phyloP scores from a whole-genome alignment of 2,888 invertebrate species.

The Agrochola lychnidis region DNA sequence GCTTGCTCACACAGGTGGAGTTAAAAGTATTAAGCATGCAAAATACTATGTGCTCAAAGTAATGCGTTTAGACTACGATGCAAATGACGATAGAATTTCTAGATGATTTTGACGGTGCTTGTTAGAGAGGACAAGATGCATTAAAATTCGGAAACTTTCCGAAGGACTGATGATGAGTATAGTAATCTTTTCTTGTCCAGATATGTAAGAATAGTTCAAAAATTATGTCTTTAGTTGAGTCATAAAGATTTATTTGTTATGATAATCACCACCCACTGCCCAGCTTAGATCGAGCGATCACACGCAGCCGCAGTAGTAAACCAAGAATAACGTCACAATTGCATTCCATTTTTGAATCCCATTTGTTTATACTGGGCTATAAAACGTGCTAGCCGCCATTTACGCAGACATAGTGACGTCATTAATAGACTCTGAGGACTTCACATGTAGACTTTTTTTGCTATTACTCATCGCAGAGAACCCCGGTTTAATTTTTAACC shows the following conservation, averaged over 20 bases:
- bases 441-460: slow-evolving; percentile 24
- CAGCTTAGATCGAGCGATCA: slow-evolving; percentile 4
- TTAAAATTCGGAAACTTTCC: not conserved
- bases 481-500: not conserved
- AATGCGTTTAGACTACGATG: not conserved
- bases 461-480: slow-evolving; percentile 25
- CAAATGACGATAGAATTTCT: slow-evolving; percentile 13
- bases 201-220: not conserved
- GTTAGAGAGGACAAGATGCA: not conserved
- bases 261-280: slow-evolving; percentile 11
- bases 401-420: slow-evolving; percentile 55
- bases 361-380: slow-evolving; percentile 48
- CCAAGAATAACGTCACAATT: slow-evolving; percentile 45
- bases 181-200: not conserved
- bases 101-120: not conserved
- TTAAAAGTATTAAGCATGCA: slow-evolving; percentile 22
- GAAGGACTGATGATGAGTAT: not conserved
- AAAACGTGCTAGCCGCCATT: slow-evolving; percentile 51
- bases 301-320: slow-evolving; percentile 24
- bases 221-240: slow-evolving; percentile 3
- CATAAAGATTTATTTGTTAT: slow-evolving; percentile 21
- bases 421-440: slow-evolving; percentile 45
- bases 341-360: slow-evolving; percentile 58
- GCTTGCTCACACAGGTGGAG: slow-evolving; percentile 32
- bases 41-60: slow-evolving; percentile 31